Base-by-base conservation (phyloP, 1,140 invertebrate genomes). In the Zaprionus nigranus region DNA sequence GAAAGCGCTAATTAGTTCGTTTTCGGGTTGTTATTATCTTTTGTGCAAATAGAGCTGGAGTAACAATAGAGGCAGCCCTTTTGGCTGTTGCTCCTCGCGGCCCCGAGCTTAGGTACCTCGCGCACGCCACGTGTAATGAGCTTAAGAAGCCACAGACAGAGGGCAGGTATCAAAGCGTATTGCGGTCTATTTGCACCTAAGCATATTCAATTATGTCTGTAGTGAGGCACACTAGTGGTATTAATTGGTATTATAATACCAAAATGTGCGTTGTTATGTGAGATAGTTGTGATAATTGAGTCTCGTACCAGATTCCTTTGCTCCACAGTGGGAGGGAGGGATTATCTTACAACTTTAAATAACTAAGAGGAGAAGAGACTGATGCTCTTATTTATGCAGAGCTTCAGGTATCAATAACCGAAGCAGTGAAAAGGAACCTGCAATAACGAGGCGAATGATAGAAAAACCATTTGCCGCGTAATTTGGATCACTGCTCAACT, bases 391-490 rank as follows among this genome's bases (percentile, higher is more conserved):
- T 54, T 38, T 26, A 64, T 54, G 60, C 11, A 36, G 60, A 53
- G 60, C 61, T 54, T 34, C 22, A 34, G 65, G 58, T 49, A 74
- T 74, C 72, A 74, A 74, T 74, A 69, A 69, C 65, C 20, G 20
- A 51, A 51, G 46, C 20, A 12, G 36, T 15, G 26, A 17, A 46
- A 15, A 49, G 58, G n/a, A 76, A 62, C 22, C 43, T 53, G 61
- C 61, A 70, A 83, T 87, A 88, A 88, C 83, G 84, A 83, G 80
- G 60, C 77, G 67, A 88, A 88, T 87, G 80, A 88, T 87, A 79
- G 71, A 78, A 88, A 75, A 79, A 62, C 72, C 72, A 75, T 75
- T 75, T 75, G 69, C 69, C 51, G 69, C 64, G 72, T 71, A 74
- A 79, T 75, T 75, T 75, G 72, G 66, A 62, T 63, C 66, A 70